Conservation (phyloP, 2,797 vertebrate species). For the Chaenodraco wilsoni region DNA sequence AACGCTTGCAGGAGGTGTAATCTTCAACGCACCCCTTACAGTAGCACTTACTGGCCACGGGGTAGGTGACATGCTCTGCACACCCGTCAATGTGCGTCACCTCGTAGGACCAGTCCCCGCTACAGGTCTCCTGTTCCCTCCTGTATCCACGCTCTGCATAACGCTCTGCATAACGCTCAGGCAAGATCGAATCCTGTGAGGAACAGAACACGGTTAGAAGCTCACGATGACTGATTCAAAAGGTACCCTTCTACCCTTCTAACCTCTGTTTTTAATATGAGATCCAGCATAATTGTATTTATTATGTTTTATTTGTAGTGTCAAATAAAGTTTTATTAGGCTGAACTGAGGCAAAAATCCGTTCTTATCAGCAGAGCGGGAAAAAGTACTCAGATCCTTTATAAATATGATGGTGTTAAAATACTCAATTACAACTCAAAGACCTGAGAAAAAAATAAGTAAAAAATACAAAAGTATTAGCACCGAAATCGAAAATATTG, state of each 20-base stretch:
- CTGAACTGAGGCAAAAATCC: neutral
- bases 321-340: neutral
- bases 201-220: neutral
- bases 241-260: neutral
- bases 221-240: neutral
- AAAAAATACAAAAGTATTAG: too few species aligned
- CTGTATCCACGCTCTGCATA: too few species aligned
- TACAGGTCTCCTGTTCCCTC: constrained; percentile 81
- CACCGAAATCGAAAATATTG: too few species aligned
- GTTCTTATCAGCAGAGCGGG: too few species aligned
- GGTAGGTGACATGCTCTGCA: constrained; percentile 83
- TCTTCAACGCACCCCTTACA: constrained; percentile 84
- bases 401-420: too few species aligned
- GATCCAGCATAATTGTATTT: neutral
- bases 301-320: neutral
- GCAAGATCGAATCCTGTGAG: constrained; percentile 84
- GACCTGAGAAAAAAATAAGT: neutral
- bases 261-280: neutral
- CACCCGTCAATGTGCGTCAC: constrained; percentile 87
- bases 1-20: constrained; percentile 85
- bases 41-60: constrained; percentile 88
- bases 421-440: too few species aligned
- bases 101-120: constrained; percentile 87
- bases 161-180: rapidly evolving
- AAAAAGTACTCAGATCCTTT: too few species aligned